Evolutionary conservation across 2,888 invertebrate genomes (phyloP), one percentile per base, ranked within the genome.

Genomic region (Allolobophora icterica): DNA sequence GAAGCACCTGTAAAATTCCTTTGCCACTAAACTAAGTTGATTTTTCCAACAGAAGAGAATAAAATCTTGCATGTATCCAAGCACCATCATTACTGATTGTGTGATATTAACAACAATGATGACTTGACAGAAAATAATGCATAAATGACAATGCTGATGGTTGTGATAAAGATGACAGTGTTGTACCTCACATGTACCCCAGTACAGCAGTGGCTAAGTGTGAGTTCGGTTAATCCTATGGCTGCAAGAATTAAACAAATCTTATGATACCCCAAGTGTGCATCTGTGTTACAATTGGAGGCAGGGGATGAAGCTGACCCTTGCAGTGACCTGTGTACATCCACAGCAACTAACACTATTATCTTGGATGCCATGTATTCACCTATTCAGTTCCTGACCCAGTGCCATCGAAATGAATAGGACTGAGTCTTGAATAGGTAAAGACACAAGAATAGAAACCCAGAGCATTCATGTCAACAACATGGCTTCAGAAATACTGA

Each of bases 391-490:
- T 58, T 11, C 58, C 17, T 3, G 8, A 52, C 21, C 11, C 71
- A 71, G 71, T n/a, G n/a, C 71, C 30, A 13, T n/a, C 5, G 71
- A 71, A 71, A 30, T 71, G 71, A 71, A 71, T 71, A 71, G 71
- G 71, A n/a, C 8, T 45, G 71, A 71, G 71, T n/a, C 71, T n/a
- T 71, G 30, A 71, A 71, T 71, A n/a, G 71, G 71, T 11, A 71
- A 71, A 30, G 71, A 71, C 13, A 17, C 30, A 71, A 0, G n/a
- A 17, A 52, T 52, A 0, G 15, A 52, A 24, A 52, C 71, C 8
- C 71, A 71, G n/a, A n/a, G 71, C 71, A 71, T n/a, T 30, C n/a
- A n/a, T 71, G n/a, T n/a, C n/a, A 71, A 71, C 71, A 71, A 71
- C 71, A n/a, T 11, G 71, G n/a, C 52, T n/a, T 71, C 71, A 30